Base-by-base conservation (phyloP, 2,888 invertebrate species). In the Monoplex corrugatus region DNA sequence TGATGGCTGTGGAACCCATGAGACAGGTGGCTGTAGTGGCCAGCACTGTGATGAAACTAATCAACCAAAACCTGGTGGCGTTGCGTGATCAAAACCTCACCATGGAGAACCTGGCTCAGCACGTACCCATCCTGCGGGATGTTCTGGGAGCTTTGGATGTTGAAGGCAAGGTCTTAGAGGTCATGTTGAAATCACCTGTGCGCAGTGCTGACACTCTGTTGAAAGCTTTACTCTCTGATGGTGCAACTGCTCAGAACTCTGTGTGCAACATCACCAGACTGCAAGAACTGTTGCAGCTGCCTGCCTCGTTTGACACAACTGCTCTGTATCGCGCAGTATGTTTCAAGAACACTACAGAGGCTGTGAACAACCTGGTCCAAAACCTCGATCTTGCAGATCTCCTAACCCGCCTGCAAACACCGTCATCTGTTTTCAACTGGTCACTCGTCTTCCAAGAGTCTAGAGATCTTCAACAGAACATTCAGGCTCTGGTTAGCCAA, bases 121-220 rank as follows among this genome's bases (percentile, higher is more conserved):
- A 83, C 23, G 88, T 92, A 40, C 93, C 93, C 32, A 50, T 86
- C 32, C 89, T 93, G 13, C 86, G 88, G 16, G 89, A 91, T 16
- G 32, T 92, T 19, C 89, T 93, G 32, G 68, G 57, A 28, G 88
- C 92, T 8, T 87, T 93, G 44, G 91, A 92, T 10, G 83, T 93
- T 16, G 87, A 90, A 83, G 83, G 91, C 8, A 90, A 90, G 57
- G 72, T 90, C 13, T 63, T 92, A 50, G 89, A 92, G 10, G 63
- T 90, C 45, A 38, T 93, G 28, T n/a, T 92, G 44, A 28, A 63
- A 19, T 89, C 92, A 2, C 91, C 92, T 19, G 89, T 93, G 32
- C 91, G 91, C n/a, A 90, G 92, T 45, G 87, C 91, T 8, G 85
- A 88, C 13, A 89, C 87, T 80, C 88, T 93, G 38, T 40, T 90